A percentile compares a stretch with the other conserved stretches of the same genome.
phyloP scores from a whole-genome alignment of 2,888 invertebrate genomes.

The Andrena bucephala region DNA sequence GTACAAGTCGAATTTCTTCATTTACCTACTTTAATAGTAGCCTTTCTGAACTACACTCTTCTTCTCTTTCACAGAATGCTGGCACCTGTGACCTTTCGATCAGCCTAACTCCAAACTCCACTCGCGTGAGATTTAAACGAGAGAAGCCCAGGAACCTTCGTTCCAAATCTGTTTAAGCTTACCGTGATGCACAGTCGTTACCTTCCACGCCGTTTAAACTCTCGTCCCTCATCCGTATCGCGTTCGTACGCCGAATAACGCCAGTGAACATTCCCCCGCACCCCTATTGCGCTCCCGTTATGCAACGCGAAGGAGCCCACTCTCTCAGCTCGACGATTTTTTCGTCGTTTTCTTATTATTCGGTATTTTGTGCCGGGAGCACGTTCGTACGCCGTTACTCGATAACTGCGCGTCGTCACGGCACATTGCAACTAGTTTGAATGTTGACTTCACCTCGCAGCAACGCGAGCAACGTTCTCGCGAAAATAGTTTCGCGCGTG shows the following conservation, averaged over 20 bases:
- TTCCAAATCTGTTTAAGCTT: conserved; percentile 19
- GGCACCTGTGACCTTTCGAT: no score
- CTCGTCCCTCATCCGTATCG: conserved; percentile 1
- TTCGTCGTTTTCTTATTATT: conserved; percentile 76
- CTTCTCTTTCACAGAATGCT: no score
- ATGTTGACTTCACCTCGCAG: conserved; percentile 63
- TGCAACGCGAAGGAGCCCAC: conserved; percentile 58
- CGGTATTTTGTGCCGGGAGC: conserved; percentile 82
- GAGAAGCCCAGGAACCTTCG: background rate
- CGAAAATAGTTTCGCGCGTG: conserved; percentile 52
- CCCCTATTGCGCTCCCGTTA: conserved; percentile 56
- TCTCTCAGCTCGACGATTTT: background rate
- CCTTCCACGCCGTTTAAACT: conserved; percentile 10
- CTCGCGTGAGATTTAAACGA: no score
- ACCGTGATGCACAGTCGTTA: conserved; percentile 36
- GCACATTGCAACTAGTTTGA: conserved; percentile 69
- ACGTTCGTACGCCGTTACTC: conserved; percentile 78
- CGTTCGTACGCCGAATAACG: conserved; percentile 46
- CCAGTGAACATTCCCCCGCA: conserved; percentile 16
- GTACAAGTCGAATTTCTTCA: background rate
- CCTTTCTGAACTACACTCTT: no score
- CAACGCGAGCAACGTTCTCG: conserved; percentile 53
- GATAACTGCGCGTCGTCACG: conserved; percentile 75
- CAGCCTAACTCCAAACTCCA: no score
- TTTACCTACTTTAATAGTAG: no score